phyloP scores from a whole-genome alignment of 2,113 vertebrate species.

The Cynocephalus volans region DNA sequence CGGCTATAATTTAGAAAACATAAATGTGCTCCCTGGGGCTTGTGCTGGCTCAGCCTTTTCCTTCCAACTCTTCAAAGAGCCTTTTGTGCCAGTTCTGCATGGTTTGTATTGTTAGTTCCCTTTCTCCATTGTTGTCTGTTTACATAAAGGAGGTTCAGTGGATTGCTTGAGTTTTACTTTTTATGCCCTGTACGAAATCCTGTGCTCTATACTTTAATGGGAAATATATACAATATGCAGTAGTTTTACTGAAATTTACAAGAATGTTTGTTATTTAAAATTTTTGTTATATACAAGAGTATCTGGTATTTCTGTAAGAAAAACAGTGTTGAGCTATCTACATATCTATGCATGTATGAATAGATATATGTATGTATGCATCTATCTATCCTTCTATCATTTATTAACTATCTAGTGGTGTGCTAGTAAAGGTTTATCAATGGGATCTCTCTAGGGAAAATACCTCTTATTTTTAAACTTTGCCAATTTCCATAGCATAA shows the following conservation, averaged over 20 bases:
- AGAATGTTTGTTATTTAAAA: background rate
- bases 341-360: background rate
- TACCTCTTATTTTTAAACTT: background rate
- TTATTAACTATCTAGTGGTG: background rate
- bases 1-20: conserved; percentile 6
- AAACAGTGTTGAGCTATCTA: background rate
- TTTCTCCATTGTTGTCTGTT: conserved; percentile 39
- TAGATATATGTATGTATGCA: background rate
- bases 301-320: background rate
- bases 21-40: background rate
- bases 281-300: too few relatives aligned
- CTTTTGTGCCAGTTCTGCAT: background rate
- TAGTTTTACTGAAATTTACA: background rate
- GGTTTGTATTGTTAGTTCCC: background rate
- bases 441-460: background rate
- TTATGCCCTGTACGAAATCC: background rate
- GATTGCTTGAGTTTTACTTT: conserved; percentile 28
- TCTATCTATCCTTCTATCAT: background rate
- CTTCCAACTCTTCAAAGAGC: background rate
- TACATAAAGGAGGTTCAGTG: background rate
- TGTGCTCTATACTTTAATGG: background rate
- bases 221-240: background rate
- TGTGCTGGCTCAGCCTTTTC: background rate
- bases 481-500: background rate
- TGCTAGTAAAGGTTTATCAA: background rate